A percentile compares a stretch with the other conserved stretches of the same genome.
These are phyloP conservation scores for Bombus pascuorum DNA, from an alignment of 1,140 invertebrate genomes.

Conservation along the genomic window DNA sequence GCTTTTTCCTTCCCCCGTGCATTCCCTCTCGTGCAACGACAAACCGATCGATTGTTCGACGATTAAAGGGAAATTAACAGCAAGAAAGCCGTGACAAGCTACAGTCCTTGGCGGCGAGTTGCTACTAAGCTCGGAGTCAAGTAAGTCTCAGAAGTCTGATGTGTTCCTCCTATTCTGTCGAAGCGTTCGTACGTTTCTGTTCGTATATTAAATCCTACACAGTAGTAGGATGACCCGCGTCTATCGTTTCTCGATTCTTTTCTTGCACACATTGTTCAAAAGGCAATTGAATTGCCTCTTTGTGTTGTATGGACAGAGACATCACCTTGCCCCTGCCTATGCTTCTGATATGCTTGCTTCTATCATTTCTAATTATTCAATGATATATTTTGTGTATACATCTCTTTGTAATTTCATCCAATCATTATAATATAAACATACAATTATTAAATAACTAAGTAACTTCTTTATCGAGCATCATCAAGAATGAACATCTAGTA, in stretches of 20 bases:
- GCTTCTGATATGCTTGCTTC: slow-evolving; percentile 73
- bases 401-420: slow-evolving; percentile 46
- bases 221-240: slow-evolving; percentile 54
- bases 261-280: slow-evolving; percentile 60
- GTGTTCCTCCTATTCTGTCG: slow-evolving; percentile 70
- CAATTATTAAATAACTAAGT: slow-evolving; percentile 27
- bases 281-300: slow-evolving; percentile 51
- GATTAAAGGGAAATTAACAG: slow-evolving; percentile 81
- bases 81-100: slow-evolving; percentile 84
- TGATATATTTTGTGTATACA: slow-evolving; percentile 52
- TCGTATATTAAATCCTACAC: slow-evolving; percentile 64
- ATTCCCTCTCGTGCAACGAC: slow-evolving; percentile 79
- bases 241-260: slow-evolving; percentile 66
- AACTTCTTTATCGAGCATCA: slow-evolving; percentile 25
- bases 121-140: slow-evolving; percentile 96
- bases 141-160: slow-evolving; percentile 87
- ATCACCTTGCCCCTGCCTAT: slow-evolving; percentile 66
- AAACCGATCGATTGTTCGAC: slow-evolving; percentile 76
- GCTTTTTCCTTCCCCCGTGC: slow-evolving; percentile 82
- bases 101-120: slow-evolving; percentile 94
- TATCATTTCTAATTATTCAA: slow-evolving; percentile 57
- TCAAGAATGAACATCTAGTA: slow-evolving; percentile 33
- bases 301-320: slow-evolving; percentile 42
- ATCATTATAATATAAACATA: slow-evolving; percentile 37
- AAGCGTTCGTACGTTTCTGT: slow-evolving; percentile 67